Conservation (phyloP, 2,113 vertebrate genomes). For the Actenoides hombroni region DNA sequence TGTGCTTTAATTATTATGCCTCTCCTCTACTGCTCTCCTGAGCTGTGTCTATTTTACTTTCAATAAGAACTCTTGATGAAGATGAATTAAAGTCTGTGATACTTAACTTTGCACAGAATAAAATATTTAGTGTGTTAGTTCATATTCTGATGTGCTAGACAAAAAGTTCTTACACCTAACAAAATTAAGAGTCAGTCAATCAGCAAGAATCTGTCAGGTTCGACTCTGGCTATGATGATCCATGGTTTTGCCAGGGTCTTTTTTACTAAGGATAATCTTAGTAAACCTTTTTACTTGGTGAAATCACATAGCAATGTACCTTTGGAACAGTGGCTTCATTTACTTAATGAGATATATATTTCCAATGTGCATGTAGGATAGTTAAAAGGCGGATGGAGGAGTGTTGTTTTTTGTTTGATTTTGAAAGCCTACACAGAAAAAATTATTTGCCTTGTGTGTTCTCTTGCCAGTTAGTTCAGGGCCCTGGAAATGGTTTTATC, state of each 20-base stretch:
- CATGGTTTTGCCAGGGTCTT: not conserved
- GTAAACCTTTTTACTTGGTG: not conserved
- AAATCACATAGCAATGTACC: not conserved
- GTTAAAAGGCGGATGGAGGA: not conserved
- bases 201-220: not conserved
- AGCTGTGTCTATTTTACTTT: not conserved
- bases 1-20: not conserved
- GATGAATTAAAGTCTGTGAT: conserved; percentile 5
- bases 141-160: not conserved
- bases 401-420: not conserved
- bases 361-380: not conserved
- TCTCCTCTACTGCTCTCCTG: not conserved
- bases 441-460: not conserved
- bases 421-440: not conserved
- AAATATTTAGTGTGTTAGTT: conserved; percentile 7
- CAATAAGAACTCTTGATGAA: not conserved
- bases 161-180: not conserved
- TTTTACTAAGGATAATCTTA: not conserved
- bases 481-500: not conserved
- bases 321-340: not conserved
- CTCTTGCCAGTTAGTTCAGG: not conserved
- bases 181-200: not conserved
- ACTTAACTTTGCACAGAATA: not conserved
- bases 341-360: not conserved
- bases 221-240: not conserved